A percentile compares a stretch with the other conserved stretches of the same genome.
These are phyloP conservation scores for Xiphias gladius DNA, from an alignment of 2,113 vertebrate species.

Conservation along the genomic window DNA sequence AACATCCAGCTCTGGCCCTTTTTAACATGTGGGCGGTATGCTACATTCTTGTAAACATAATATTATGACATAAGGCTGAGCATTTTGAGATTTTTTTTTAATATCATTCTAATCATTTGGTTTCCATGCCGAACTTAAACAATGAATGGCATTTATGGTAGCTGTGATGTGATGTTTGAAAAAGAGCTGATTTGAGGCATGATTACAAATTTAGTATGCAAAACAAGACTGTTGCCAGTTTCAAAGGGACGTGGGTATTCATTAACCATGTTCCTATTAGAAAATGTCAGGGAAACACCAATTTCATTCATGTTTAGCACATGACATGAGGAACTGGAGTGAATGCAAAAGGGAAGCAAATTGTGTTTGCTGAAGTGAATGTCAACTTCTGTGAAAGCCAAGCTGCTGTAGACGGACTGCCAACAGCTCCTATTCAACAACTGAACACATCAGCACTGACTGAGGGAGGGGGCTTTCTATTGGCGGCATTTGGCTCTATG, in stretches of 20 bases:
- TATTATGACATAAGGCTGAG: neutral
- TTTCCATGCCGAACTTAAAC: neutral
- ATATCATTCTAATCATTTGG: neutral
- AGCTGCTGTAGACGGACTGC: slow-evolving; percentile 58
- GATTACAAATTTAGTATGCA: neutral
- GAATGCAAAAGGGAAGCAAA: slow-evolving; percentile 43
- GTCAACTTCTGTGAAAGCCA: slow-evolving; percentile 69
- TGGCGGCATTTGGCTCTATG: slow-evolving; percentile 44
- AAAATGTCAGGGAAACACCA: neutral
- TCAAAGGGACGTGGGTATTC: neutral
- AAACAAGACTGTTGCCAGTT: neutral
- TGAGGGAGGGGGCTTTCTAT: slow-evolving; percentile 23
- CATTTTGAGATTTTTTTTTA: neutral
- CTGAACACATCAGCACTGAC: slow-evolving; percentile 49
- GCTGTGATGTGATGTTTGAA: neutral
- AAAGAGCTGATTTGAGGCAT: neutral
- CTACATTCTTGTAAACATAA: slow-evolving; percentile 6
- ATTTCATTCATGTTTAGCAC: slow-evolving; percentile 53
- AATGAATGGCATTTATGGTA: neutral
- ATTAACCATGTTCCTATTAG: slow-evolving; percentile 15
- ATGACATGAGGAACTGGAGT: slow-evolving; percentile 43
- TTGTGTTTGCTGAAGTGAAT: slow-evolving; percentile 66
- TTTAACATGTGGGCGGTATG: slow-evolving; percentile 3
- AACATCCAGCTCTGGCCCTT: slow-evolving; percentile 9
- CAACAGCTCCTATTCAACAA: slow-evolving; percentile 63